Percentiles rank a stretch among this genome's conserved stretches.
Conservation (phyloP, 2,888 invertebrate genomes). For the Cylindroiulus punctatus region DNA sequence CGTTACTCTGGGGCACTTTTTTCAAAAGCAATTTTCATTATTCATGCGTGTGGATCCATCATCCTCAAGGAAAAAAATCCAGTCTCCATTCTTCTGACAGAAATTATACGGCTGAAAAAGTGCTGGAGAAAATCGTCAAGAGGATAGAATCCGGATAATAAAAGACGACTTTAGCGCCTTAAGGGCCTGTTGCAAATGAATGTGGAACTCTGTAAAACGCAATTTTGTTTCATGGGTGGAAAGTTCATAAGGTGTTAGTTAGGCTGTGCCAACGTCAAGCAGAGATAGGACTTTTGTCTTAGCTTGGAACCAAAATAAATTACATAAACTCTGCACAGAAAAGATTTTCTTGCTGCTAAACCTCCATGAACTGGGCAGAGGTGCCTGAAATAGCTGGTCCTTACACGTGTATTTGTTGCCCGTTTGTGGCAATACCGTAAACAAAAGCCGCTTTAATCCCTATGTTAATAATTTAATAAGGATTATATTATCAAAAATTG, state of each 20-base stretch:
- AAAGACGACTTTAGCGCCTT: constrained; percentile 10
- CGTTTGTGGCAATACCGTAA: neutral
- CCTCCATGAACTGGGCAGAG: neutral
- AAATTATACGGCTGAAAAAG: constrained; percentile 28
- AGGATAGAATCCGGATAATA: constrained; percentile 7
- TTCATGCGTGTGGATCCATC: constrained; percentile 30
- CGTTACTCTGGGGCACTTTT: constrained; percentile 28
- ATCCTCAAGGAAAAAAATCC: constrained; percentile 45
- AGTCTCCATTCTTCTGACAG: constrained; percentile 20
- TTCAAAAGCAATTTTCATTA: constrained; percentile 35
- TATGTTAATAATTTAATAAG: too few relatives aligned
- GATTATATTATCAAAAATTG: too few relatives aligned
- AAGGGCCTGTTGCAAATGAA: constrained; percentile 20
- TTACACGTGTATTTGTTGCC: neutral
- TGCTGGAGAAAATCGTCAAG: constrained; percentile 40
- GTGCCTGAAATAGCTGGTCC: neutral
- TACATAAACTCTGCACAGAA: constrained; percentile 6
- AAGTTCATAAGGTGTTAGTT: constrained; percentile 37
- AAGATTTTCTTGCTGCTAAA: neutral
- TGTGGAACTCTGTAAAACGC: constrained; percentile 33
- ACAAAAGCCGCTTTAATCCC: neutral
- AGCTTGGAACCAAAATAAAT: constrained; percentile 25
- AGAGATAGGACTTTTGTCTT: neutral
- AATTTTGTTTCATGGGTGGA: constrained; percentile 30
- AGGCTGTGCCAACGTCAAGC: neutral